Percentiles rank a stretch among this genome's conserved stretches.
These are phyloP conservation scores for Drosophila nr. fundita DNA, from an alignment of 2,888 invertebrate genomes.

Conservation along the genomic window DNA sequence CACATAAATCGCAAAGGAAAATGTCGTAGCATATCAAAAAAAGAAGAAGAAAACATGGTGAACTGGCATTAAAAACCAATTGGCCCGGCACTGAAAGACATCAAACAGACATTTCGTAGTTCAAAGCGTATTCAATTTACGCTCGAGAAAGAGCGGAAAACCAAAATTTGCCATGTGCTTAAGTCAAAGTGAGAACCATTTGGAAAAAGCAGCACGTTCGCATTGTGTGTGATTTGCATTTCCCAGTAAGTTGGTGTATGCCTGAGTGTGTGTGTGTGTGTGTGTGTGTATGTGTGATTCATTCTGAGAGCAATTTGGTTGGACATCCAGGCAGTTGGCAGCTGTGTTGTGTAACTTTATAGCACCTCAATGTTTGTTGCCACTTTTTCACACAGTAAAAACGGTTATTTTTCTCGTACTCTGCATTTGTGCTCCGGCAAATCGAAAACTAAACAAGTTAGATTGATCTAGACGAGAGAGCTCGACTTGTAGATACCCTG, in stretches of 20 bases:
- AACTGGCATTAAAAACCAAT: conserved; percentile 64
- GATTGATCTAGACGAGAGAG: background rate
- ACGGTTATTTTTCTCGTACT: conserved; percentile 40
- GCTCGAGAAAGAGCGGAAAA: conserved; percentile 22
- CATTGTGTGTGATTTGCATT: conserved; percentile 51
- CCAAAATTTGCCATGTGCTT: conserved; percentile 58
- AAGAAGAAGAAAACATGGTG: conserved; percentile 19
- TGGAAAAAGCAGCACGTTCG: conserved; percentile 67
- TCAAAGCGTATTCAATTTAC: conserved; percentile 58
- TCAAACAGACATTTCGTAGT: conserved; percentile 56
- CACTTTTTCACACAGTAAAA: conserved; percentile 71
- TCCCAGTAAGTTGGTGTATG: conserved; percentile 2
- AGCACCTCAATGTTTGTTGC: conserved; percentile 65
- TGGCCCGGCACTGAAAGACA: conserved; percentile 44
- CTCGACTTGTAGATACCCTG: background rate
- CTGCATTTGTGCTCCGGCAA: conserved; percentile 37
- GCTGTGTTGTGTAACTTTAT: conserved; percentile 64
- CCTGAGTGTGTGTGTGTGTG: background rate
- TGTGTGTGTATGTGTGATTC: conserved; percentile 31
- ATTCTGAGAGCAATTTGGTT: conserved; percentile 47
- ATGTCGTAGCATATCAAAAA: background rate
- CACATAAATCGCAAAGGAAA: conserved; percentile 34
- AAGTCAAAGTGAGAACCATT: conserved; percentile 70
- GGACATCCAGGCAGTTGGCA: conserved; percentile 13
- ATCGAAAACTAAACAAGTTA: conserved; percentile 21